These are phyloP conservation scores for cat (Felis catus) DNA, from an alignment of 2,113 vertebrate genomes.

Conservation along the genomic window DNA sequence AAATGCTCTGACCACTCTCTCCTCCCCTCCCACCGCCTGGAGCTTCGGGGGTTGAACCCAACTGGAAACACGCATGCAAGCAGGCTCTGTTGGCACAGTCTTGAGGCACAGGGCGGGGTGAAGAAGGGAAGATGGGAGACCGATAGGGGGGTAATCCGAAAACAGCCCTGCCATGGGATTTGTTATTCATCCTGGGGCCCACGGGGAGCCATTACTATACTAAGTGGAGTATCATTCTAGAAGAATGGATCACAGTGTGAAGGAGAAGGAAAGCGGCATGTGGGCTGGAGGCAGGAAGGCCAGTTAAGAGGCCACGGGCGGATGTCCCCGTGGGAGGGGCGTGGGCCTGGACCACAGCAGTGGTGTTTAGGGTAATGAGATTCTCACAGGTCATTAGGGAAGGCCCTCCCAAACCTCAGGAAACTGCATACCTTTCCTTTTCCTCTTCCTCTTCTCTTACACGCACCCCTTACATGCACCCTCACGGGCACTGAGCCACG, in stretches of 20 bases:
- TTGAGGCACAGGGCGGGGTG: background rate
- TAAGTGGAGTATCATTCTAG: background rate
- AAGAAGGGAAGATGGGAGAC: background rate
- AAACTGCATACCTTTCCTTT: background rate
- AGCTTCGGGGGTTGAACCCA: background rate
- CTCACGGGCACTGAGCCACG: accelerated
- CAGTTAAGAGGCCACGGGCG: accelerated
- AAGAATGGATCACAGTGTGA: background rate
- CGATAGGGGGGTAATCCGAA: background rate
- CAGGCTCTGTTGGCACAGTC: too few species aligned
- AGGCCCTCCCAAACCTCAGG: background rate
- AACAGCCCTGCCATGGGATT: background rate
- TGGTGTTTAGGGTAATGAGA: background rate
- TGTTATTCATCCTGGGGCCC: background rate
- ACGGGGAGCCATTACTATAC: background rate
- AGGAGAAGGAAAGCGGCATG: background rate
- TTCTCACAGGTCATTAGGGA: background rate
- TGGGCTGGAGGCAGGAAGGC: background rate
- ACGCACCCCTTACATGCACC: background rate
- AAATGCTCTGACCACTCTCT: accelerated
- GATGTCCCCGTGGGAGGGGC: background rate
- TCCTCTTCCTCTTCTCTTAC: background rate
- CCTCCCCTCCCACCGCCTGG: too few species aligned
- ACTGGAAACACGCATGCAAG: background rate
- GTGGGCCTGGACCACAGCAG: background rate